phyloP scores from a whole-genome alignment of 2,113 vertebrate species.

The Malurus elegans region DNA sequence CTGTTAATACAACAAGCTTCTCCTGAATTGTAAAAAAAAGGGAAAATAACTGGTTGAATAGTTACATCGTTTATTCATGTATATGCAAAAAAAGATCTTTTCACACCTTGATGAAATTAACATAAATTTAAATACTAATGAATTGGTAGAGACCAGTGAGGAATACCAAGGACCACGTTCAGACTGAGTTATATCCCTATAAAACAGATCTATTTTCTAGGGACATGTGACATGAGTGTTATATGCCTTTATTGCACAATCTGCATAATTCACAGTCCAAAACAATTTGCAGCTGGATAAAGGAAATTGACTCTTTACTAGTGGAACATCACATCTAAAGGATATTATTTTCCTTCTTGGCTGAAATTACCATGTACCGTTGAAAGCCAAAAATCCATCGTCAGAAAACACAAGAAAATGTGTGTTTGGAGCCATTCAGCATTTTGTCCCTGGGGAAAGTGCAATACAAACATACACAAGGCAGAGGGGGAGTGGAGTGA shows the following conservation, averaged over 20 bases:
- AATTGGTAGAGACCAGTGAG: conserved; percentile 34
- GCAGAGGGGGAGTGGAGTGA: not conserved
- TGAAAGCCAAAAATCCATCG: conserved; percentile 5
- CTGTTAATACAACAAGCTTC: conserved; percentile 53
- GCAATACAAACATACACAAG: not conserved
- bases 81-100: conserved; percentile 79
- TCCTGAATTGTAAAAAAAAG: not conserved
- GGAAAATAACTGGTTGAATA: conserved; percentile 52
- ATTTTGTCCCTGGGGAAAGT: not conserved
- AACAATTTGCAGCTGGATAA: not conserved
- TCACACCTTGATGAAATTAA: conserved; percentile 79
- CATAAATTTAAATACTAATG: conserved; percentile 81
- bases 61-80: conserved; percentile 74
- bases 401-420: not conserved
- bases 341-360: conserved; percentile 39
- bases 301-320: not conserved
- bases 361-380: not conserved
- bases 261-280: not conserved
- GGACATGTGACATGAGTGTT: conserved; percentile 25
- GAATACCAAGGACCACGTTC: conserved; percentile 59
- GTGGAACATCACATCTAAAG: not conserved
- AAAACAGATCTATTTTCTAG: conserved; percentile 50
- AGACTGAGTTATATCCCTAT: conserved; percentile 10
- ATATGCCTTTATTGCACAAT: conserved; percentile 32
- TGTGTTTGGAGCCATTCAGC: conserved; percentile 3